Conservation (phyloP, 2,113 vertebrate genomes). For the Anolis carolinensis region DNA sequence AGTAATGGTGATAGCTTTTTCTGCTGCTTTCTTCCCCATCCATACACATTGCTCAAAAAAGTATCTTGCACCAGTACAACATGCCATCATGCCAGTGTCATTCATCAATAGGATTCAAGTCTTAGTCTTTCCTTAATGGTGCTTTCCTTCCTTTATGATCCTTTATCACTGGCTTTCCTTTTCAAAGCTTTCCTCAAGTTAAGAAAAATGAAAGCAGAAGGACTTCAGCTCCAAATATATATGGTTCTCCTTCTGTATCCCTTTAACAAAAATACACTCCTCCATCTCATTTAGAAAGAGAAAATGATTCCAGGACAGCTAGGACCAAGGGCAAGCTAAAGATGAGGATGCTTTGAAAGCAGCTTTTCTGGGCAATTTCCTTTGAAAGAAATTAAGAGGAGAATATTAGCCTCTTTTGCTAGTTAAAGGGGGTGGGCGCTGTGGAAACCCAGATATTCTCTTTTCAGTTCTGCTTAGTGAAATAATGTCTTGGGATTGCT, state of each 20-base stretch:
- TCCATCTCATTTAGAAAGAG: too few relatives aligned
- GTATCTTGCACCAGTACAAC: too few relatives aligned
- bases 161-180: not conserved
- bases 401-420: constrained; percentile 8
- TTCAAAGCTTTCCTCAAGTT: not conserved
- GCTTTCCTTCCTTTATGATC: not conserved
- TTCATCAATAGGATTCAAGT: not conserved
- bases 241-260: not conserved
- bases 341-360: not conserved
- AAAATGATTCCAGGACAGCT: not conserved
- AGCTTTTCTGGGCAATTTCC: constrained; percentile 4
- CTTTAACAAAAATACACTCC: too few relatives aligned
- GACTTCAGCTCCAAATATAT: not conserved
- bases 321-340: not conserved
- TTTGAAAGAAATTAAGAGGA: not conserved
- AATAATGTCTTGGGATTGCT: not conserved
- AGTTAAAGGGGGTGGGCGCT: constrained; percentile 9
- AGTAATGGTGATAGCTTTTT: too few relatives aligned
- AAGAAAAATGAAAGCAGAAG: not conserved
- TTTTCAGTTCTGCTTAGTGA: not conserved
- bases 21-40: too few relatives aligned
- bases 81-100: too few relatives aligned
- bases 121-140: not conserved
- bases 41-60: too few relatives aligned
- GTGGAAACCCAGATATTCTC: constrained; percentile 23